Conservation (phyloP, 2,113 vertebrate species). For the Perca fluviatilis region DNA sequence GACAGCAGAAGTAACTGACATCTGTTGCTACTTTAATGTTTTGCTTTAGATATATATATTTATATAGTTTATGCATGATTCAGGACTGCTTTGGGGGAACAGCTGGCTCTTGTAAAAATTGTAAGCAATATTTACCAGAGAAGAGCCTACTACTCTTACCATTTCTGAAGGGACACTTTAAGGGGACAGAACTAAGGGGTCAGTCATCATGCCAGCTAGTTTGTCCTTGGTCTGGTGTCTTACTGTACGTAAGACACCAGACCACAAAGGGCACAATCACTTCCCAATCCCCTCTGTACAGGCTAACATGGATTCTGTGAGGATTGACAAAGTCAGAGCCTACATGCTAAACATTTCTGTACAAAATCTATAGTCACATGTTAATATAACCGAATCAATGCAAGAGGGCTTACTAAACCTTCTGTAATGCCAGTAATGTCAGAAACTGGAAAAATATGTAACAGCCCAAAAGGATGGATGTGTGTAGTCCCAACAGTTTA, state of each 20-base stretch:
- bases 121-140: not conserved
- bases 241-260: not conserved
- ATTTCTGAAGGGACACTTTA: conserved; percentile 2
- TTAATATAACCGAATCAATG: conserved; percentile 16
- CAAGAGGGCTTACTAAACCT: conserved; percentile 19
- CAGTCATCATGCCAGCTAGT: not conserved
- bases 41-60: conserved; percentile 19
- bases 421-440: conserved; percentile 20
- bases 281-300: not conserved
- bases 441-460: conserved; percentile 36
- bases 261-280: not conserved
- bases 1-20: conserved; percentile 16
- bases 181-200: conserved; percentile 4
- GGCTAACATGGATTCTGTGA: not conserved
- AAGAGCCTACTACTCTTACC: not conserved
- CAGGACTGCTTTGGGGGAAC: not conserved
- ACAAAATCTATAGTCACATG: not conserved
- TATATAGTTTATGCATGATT: not conserved
- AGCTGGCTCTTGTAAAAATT: conserved; percentile 4
- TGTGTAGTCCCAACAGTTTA: conserved; percentile 61
- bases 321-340: not conserved
- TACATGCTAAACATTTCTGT: not conserved
- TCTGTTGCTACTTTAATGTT: conserved; percentile 6
- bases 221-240: not conserved
- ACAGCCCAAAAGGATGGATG: conserved; percentile 36